A percentile compares a stretch with the other conserved stretches of the same genome.
These are phyloP conservation scores for Tribolium madens DNA, from an alignment of 1,140 invertebrate species.

Conservation along the genomic window DNA sequence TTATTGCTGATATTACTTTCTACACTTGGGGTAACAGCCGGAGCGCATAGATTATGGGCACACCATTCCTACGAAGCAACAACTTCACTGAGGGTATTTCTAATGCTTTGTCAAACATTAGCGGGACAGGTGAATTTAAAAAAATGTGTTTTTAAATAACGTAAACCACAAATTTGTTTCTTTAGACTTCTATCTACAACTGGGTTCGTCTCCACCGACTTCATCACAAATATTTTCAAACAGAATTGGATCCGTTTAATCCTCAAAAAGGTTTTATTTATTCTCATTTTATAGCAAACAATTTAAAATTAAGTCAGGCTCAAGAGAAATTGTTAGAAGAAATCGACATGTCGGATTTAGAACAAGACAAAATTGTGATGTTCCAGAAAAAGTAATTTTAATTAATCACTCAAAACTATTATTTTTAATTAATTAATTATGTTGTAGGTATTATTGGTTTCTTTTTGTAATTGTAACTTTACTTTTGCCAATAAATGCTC, in stretches of 20 bases:
- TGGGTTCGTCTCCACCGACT: slow-evolving; percentile 87
- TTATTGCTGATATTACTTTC: slow-evolving; percentile 71
- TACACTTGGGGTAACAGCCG: slow-evolving; percentile 82
- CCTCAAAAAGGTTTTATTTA: slow-evolving; percentile 88
- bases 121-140: slow-evolving; percentile 79
- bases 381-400: slow-evolving; percentile 80
- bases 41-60: slow-evolving; percentile 92
- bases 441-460: slow-evolving; percentile 77
- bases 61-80: slow-evolving; percentile 86
- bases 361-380: slow-evolving; percentile 85
- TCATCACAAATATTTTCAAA: slow-evolving; percentile 90
- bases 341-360: slow-evolving; percentile 89
- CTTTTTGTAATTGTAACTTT: slow-evolving; percentile 75
- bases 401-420: not conserved
- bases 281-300: slow-evolving; percentile 78
- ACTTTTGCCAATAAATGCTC: slow-evolving; percentile 79
- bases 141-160: not conserved
- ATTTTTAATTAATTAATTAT: slow-evolving; percentile 38
- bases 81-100: slow-evolving; percentile 76
- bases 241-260: slow-evolving; percentile 92
- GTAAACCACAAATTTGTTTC: slow-evolving; percentile 50
- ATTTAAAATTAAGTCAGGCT: slow-evolving; percentile 78
- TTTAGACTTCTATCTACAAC: slow-evolving; percentile 80
- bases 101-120: slow-evolving; percentile 85
- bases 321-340: slow-evolving; percentile 76